phyloP scores from a whole-genome alignment of 2,888 invertebrate genomes.

The Leptinotarsa juncta region DNA sequence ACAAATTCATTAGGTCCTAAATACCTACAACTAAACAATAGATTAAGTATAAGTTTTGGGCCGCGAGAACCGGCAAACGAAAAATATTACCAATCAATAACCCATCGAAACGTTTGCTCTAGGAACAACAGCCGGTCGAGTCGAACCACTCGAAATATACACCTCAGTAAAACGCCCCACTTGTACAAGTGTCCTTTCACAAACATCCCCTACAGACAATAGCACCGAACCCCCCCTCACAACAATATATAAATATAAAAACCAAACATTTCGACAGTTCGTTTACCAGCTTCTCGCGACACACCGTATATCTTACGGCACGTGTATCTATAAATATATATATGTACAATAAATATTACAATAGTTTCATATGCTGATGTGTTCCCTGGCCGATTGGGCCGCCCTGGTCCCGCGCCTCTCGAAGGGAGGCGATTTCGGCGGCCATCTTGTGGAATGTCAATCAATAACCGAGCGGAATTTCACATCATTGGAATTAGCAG shows the following conservation, averaged over 20 bases:
- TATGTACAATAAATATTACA: slow-evolving; percentile 41
- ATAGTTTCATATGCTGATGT: slow-evolving; percentile 54
- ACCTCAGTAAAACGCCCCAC: background rate
- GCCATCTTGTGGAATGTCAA: slow-evolving; percentile 64
- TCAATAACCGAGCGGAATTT: slow-evolving; percentile 61
- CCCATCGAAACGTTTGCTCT: background rate
- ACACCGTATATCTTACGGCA: background rate
- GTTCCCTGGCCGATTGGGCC: slow-evolving; percentile 64
- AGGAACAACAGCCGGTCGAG: slow-evolving; percentile 8
- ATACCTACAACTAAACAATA: slow-evolving; percentile 46
- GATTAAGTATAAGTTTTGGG: slow-evolving; percentile 28
- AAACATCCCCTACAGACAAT: background rate
- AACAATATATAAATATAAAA: slow-evolving; percentile 1
- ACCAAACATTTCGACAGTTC: slow-evolving; percentile 13
- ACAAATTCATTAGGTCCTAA: slow-evolving; percentile 48
- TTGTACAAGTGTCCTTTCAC: background rate
- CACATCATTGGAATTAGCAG: slow-evolving; percentile 64
- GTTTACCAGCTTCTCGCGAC: slow-evolving; percentile 8
- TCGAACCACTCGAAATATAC: background rate
- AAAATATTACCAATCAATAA: background rate
- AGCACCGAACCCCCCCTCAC: slow-evolving; percentile 15
- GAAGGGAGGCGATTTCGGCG: slow-evolving; percentile 61
- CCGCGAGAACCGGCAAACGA: slow-evolving; percentile 15
- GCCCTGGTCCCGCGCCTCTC: slow-evolving; percentile 64
- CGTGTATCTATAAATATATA: slow-evolving; percentile 19